Evolutionary conservation across 2,888 invertebrate species (phyloP).

Genomic region (Sympetrum striolatum): DNA sequence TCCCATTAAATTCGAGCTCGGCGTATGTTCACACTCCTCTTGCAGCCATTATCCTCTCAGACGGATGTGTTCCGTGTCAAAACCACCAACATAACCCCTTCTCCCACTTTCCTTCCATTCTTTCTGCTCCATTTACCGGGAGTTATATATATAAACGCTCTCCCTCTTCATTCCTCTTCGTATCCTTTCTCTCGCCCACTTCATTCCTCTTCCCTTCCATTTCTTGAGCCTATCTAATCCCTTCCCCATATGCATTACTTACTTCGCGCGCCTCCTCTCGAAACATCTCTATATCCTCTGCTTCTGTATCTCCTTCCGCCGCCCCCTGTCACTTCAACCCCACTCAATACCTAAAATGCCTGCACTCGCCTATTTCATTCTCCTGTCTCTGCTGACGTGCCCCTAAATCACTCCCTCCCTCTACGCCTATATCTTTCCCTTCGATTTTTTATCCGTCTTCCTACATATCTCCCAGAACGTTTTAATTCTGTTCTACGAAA

Average conservation of each 20-base stretch:
- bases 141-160: background rate
- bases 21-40: background rate
- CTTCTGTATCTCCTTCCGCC: background rate
- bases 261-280: background rate
- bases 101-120: background rate
- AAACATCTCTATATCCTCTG: background rate
- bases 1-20: slow-evolving; percentile 1
- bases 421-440: background rate
- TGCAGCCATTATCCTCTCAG: slow-evolving; percentile 24
- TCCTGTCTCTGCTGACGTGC: background rate
- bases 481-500: no score
- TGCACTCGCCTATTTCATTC: background rate
- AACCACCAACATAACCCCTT: slow-evolving; percentile 23
- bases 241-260: background rate
- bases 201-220: background rate
- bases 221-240: background rate
- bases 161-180: background rate
- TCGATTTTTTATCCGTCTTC: background rate
- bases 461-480: no score
- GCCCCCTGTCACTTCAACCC: background rate
- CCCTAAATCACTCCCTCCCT: background rate
- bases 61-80: slow-evolving; percentile 27
- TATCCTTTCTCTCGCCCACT: background rate
- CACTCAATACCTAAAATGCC: background rate
- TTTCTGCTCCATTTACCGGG: background rate